These are phyloP conservation scores for Jaculus jaculus DNA, from an alignment of 2,113 vertebrate genomes.

Conservation along the genomic window DNA sequence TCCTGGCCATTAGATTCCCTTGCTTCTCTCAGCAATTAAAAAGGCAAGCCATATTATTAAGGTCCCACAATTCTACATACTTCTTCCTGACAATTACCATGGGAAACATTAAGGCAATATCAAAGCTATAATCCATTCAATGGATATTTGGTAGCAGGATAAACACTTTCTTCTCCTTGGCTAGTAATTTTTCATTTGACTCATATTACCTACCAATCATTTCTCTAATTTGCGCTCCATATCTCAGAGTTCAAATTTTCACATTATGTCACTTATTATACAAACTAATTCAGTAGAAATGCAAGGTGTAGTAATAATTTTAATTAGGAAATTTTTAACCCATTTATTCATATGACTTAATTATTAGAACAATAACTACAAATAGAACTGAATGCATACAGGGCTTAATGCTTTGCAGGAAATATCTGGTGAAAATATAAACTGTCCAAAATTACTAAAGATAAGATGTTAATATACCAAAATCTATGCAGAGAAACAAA, in stretches of 20 bases:
- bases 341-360: conserved; percentile 43
- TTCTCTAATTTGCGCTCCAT: conserved; percentile 74
- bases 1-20: conserved; percentile 86
- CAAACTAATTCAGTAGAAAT: conserved; percentile 75
- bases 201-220: conserved; percentile 82
- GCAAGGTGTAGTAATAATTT: conserved; percentile 58
- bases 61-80: conserved; percentile 82
- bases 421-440: neutral
- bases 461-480: neutral
- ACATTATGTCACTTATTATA: conserved; percentile 74
- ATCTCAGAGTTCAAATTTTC: conserved; percentile 77
- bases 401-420: conserved; percentile 25
- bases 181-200: conserved; percentile 79
- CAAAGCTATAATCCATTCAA: conserved; percentile 79
- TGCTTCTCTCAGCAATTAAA: conserved; percentile 86
- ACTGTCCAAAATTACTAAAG: conserved; percentile 5
- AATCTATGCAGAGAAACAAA: neutral
- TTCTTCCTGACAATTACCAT: conserved; percentile 85
- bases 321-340: conserved; percentile 79
- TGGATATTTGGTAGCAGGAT: conserved; percentile 79
- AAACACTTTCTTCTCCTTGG: conserved; percentile 78
- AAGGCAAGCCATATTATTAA: conserved; percentile 85
- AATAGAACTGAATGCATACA: neutral
- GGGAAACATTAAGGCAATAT: conserved; percentile 82
- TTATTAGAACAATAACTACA: conserved; percentile 42